A percentile compares a stretch with the other conserved stretches of the same genome.
These are phyloP conservation scores for Quadroppia sp. DNA, from an alignment of 2,888 invertebrate genomes.

Conservation along the genomic window DNA sequence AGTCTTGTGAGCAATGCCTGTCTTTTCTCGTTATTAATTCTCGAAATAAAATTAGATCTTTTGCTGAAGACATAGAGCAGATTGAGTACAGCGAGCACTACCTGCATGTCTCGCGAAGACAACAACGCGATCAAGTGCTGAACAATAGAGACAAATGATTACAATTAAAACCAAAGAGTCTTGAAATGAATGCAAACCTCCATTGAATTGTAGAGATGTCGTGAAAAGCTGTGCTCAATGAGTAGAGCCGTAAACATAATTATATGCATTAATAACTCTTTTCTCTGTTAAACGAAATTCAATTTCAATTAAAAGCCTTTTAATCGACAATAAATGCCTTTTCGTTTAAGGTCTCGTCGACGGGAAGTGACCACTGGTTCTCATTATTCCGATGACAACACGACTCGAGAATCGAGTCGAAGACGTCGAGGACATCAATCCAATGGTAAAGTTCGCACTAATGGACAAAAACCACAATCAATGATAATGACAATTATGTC, in stretches of 20 bases:
- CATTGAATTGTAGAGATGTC: conserved; percentile 80
- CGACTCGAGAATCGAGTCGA: conserved; percentile 59
- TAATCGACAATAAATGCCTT: conserved; percentile 52
- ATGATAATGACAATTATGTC: conserved; percentile 11
- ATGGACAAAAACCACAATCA: conserved; percentile 2
- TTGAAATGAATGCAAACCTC: conserved; percentile 54
- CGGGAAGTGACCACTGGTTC: conserved; percentile 66
- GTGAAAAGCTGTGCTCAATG: conserved; percentile 80
- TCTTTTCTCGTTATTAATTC: conserved; percentile 64
- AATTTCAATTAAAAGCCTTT: conserved; percentile 20
- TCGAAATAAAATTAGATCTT: conserved; percentile 76
- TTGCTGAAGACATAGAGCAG: conserved; percentile 83
- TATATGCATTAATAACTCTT: conserved; percentile 67
- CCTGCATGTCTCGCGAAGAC: conserved; percentile 73
- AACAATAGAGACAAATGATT: background rate
- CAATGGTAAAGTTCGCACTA: conserved; percentile 74
- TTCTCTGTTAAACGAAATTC: conserved; percentile 57
- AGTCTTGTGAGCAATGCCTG: conserved; percentile 67
- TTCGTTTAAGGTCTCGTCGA: conserved; percentile 65
- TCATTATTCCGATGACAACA: conserved; percentile 63
- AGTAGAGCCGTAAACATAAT: conserved; percentile 75
- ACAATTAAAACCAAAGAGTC: background rate
- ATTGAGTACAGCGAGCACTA: conserved; percentile 76
- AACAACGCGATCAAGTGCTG: conserved; percentile 67
- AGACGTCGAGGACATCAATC: conserved; percentile 72